Base-by-base conservation (phyloP, 2,888 invertebrate genomes). In the Palloptera scutellata region DNA sequence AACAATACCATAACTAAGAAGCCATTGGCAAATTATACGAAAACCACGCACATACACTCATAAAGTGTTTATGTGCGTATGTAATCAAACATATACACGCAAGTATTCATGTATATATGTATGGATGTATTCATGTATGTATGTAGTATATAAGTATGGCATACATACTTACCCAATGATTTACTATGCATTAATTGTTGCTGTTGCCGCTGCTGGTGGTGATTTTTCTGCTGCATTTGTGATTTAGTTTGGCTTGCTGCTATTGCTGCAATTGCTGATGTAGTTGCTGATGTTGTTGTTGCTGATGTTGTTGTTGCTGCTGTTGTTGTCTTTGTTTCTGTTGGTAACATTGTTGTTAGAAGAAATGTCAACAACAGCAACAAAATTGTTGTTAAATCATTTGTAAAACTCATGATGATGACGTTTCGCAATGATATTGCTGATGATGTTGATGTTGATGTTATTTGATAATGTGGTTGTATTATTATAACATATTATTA, bases 241-340 rank as follows among this genome's bases (percentile, higher is more conserved):
- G 42, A 30, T 13, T 58, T 41, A 42, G n/a, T 30, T 4, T 48
- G 20, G 10, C 53, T 59, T 59, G 63, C 53, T 65, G 13, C 20
- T 55, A 55, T 52, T 61, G 42, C 52, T 67, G 57, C 55, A 41
- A 52, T 40, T 63, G 60, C 30, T 59, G 63, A 48, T 64, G 43
- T 64, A 53, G 64, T 41, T 60, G 57, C 52, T 66, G 59, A 53
- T 68, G 52, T 30, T 60, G 51, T 15, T 64, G 68, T 30, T 63
- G 67, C n/a, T 60, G 67, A 67, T 67, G 68, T 41, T 60, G 43
- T 19, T 58, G 42, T 41, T 57, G 51, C 20, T 54, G 63, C 40
- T 59, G 70, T 17, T 61, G 64, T 52, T 66, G 66, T 63, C 63
- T 69, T 41, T 66, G 67, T 65, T 61, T 70, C 63, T 65, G 66